Evolutionary conservation across 30 jellyfish, hydroid and myxozoan species (phyloP).

Genomic region (Cassiopea xamachana): DNA sequence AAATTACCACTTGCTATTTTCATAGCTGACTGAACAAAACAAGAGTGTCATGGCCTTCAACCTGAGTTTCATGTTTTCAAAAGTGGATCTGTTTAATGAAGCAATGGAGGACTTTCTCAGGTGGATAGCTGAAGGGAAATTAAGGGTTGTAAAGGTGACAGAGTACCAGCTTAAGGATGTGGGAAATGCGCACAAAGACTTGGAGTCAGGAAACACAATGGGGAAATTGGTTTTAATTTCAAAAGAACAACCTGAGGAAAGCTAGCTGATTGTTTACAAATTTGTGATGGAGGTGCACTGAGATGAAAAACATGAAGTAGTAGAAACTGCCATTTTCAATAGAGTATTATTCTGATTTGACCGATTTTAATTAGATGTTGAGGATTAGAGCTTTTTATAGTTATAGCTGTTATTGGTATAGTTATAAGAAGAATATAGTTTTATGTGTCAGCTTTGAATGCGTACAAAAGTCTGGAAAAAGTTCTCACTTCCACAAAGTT

Average conservation of each 20-base stretch:
- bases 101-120: conserved; percentile 60
- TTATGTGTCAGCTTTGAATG: too few relatives aligned
- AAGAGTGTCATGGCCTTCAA: conserved; percentile 90
- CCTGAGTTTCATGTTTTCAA: conserved; percentile 78
- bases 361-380: too few relatives aligned
- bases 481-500: too few relatives aligned
- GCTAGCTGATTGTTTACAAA: neutral
- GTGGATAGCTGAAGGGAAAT: conserved; percentile 85
- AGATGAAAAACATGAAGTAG: too few relatives aligned
- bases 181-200: conserved; percentile 82
- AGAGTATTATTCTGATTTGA: too few relatives aligned
- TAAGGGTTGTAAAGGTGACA: conserved; percentile 86
- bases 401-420: too few relatives aligned
- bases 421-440: too few relatives aligned
- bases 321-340: too few relatives aligned
- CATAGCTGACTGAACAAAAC: conserved; percentile 82
- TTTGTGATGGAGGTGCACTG: too few relatives aligned
- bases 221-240: conserved; percentile 85
- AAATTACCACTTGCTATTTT: neutral
- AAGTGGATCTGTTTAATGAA: conserved; percentile 70
- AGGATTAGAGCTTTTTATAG: too few relatives aligned
- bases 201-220: conserved; percentile 87
- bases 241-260: conserved; percentile 5
- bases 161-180: conserved; percentile 76
- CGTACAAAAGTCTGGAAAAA: too few relatives aligned